These are phyloP conservation scores for Sebastes variabilis DNA, from an alignment of 2,797 vertebrate genomes.

Conservation along the genomic window DNA sequence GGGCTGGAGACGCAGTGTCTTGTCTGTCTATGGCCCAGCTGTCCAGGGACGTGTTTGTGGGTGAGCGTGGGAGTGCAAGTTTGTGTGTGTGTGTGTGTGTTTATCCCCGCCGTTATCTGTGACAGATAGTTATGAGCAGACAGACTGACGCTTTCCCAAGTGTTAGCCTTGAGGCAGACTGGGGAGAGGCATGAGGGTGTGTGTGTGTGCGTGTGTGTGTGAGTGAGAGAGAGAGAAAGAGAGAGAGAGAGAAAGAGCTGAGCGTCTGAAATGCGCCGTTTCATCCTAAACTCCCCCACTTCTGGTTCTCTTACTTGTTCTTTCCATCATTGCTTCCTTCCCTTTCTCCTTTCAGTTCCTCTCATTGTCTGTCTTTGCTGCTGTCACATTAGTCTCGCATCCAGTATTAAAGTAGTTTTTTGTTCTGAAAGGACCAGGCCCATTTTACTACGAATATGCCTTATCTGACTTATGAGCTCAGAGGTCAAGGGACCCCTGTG, in stretches of 20 bases:
- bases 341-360: background rate
- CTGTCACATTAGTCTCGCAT: background rate
- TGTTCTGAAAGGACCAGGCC: background rate
- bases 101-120: constrained; percentile 69
- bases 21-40: constrained; percentile 46
- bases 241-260: background rate
- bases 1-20: constrained; percentile 49
- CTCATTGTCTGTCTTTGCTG: background rate
- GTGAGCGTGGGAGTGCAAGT: constrained; percentile 27
- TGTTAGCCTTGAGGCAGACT: constrained; percentile 58
- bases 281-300: background rate
- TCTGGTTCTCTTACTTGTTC: background rate
- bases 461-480: too few relatives aligned
- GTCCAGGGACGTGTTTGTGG: constrained; percentile 40
- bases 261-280: background rate
- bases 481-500: too few relatives aligned
- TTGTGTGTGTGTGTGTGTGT: constrained; percentile 44
- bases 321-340: background rate
- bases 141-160: constrained; percentile 74
- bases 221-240: background rate
- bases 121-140: constrained; percentile 77
- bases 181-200: constrained; percentile 12
- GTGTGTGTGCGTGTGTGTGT: constrained; percentile 16
- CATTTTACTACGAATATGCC: background rate
- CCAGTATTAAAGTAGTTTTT: background rate